Evolutionary conservation across 2,113 vertebrate species (phyloP), one percentile per base, ranked within the genome.

Genomic region (Cebus imitator): DNA sequence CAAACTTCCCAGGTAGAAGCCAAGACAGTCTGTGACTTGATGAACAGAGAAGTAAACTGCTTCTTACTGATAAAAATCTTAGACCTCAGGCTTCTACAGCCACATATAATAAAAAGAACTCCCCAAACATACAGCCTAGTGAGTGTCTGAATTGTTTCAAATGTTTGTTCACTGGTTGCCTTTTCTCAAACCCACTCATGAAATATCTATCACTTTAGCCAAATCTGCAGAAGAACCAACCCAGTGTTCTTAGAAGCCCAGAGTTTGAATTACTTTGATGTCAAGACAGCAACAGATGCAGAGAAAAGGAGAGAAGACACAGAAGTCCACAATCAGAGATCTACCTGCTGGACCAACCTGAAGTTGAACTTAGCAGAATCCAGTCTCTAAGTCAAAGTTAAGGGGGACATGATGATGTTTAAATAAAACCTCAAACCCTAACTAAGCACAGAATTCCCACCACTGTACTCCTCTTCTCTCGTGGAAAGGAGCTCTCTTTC

Each of bases 1-100:
- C 30, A 64, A 91, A 70, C 30, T 70, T 52, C 20, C 79, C 50
- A 88, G 20, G 35, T 7, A n/a, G 58, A 95, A 92, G 35, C 23
- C 52, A 92, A 73, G n/a, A 92, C 55, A 43, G 32, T 55, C 11
- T 83, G 64, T 86, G 76, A 90, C 57, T 66, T 68, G 23, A 92
- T 81, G 32, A 95, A 76, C 73, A 84, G 48, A 91, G 57, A 90
- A 61, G 90, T 90, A 93, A 91, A 14, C 50, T 85, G 14, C 14
- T 80, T 37, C 61, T 88, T 78, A 57, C n/a, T 68, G 78, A 96
- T 95, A 81, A 92, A 92, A 57, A 85, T 64, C 88, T 72, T 84
- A 93, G 76, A 66, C 27, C 72, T 61, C 55, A 13, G 93, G 61
- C 79, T 70, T 75, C 58, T 25, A 37, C n/a, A 23, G 21, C 45